Conservation (phyloP, 2,797 vertebrate genomes). For the Syndactyla subalaris region DNA sequence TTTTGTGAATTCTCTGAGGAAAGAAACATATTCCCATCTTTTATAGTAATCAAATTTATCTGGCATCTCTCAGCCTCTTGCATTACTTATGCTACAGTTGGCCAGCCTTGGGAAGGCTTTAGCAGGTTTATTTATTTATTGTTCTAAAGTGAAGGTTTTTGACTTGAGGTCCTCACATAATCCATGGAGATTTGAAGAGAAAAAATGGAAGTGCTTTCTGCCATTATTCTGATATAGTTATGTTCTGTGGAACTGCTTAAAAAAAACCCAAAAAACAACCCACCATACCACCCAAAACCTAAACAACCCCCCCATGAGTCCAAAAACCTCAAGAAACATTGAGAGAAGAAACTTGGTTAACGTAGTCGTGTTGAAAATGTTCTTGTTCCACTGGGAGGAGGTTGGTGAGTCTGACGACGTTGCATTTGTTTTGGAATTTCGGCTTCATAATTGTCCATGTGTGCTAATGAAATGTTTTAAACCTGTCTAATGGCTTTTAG, state of each 20-base stretch:
- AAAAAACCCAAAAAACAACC: neutral
- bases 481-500: neutral
- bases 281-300: neutral
- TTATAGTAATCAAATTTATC: conserved; percentile 94
- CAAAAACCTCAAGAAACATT: neutral
- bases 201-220: conserved; percentile 65
- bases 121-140: conserved; percentile 84
- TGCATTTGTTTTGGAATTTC: neutral
- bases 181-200: conserved; percentile 69
- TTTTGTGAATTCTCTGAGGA: conserved; percentile 87
- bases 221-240: conserved; percentile 7
- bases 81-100: conserved; percentile 87
- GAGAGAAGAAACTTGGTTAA: neutral
- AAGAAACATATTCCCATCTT: conserved; percentile 88
- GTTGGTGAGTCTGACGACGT: neutral
- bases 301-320: neutral
- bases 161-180: conserved; percentile 77
- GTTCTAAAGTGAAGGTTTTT: conserved; percentile 86
- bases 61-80: conserved; percentile 84
- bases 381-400: neutral
- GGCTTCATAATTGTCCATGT: neutral
- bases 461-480: neutral
- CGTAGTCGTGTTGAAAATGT: neutral
- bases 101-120: conserved; percentile 80
- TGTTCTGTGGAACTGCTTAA: neutral